phyloP scores from a whole-genome alignment of 2,888 invertebrate species.

The Tetanocera ferruginea region DNA sequence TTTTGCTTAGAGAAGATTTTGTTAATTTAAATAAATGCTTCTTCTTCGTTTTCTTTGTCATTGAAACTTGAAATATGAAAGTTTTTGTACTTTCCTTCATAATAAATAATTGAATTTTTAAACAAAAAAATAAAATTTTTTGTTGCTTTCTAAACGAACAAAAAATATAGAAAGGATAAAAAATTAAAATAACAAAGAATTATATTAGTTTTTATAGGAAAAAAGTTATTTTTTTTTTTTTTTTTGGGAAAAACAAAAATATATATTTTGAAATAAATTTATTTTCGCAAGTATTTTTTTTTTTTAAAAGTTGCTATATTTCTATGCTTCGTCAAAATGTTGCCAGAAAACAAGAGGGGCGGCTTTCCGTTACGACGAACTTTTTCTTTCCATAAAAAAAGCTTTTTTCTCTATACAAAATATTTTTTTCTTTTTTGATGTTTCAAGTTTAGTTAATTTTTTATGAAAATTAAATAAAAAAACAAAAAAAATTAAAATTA shows the following conservation, averaged over 20 bases:
- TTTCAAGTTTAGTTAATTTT: slow-evolving; percentile 34
- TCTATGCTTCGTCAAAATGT: slow-evolving; percentile 28
- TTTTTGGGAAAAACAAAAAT: slow-evolving; percentile 44
- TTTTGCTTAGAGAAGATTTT: slow-evolving; percentile 51
- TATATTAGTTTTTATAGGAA: slow-evolving; percentile 49
- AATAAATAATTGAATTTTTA: slow-evolving; percentile 46
- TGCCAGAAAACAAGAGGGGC: slow-evolving; percentile 44
- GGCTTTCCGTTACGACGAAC: slow-evolving; percentile 15
- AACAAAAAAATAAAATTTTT: slow-evolving; percentile 31
- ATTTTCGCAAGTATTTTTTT: slow-evolving; percentile 41
- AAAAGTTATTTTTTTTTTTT: slow-evolving; percentile 35
- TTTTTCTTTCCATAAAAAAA: slow-evolving; percentile 9
- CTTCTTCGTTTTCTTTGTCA: slow-evolving; percentile 45
- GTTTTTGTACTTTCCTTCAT: slow-evolving; percentile 5
- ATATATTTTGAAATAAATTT: slow-evolving; percentile 41
- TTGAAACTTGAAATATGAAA: slow-evolving; percentile 18
- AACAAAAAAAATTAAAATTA: slow-evolving; percentile 47
- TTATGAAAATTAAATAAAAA: slow-evolving; percentile 27
- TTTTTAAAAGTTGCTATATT: slow-evolving; percentile 24
- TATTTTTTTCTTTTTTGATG: slow-evolving; percentile 49
- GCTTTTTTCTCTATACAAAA: slow-evolving; percentile 27
- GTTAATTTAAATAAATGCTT: slow-evolving; percentile 44
- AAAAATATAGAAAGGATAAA: slow-evolving; percentile 5
- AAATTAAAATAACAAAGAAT: slow-evolving; percentile 36
- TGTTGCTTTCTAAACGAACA: slow-evolving; percentile 36